Conservation (phyloP, 2,888 invertebrate genomes). For the Dicranocentrus wangi region DNA sequence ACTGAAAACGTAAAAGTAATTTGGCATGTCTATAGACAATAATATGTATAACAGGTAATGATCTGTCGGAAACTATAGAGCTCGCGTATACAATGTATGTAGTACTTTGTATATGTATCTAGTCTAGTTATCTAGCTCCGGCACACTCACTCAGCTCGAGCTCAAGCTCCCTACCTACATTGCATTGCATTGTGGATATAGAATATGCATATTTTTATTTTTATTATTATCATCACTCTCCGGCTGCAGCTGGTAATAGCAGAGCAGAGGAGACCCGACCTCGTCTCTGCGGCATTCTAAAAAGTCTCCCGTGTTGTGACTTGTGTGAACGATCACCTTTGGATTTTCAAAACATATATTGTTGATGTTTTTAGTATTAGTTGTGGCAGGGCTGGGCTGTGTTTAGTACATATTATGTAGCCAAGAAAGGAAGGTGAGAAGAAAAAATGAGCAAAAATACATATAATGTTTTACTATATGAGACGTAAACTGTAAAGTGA, state of each 20-base stretch:
- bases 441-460: neutral
- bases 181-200: neutral
- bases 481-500: no score
- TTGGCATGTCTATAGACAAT: no score
- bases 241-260: slow-evolving; percentile 22
- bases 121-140: neutral
- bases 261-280: neutral
- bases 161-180: neutral
- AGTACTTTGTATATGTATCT: neutral
- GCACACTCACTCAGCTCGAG: neutral
- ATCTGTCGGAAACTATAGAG: no score
- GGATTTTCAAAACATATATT: neutral
- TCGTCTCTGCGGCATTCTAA: slow-evolving; percentile 28
- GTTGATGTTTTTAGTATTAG: neutral
- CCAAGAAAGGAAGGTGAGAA: neutral
- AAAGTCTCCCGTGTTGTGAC: neutral
- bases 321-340: neutral
- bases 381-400: no score
- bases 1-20: no score
- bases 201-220: slow-evolving; percentile 2
- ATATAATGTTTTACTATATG: neutral
- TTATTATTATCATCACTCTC: slow-evolving; percentile 19
- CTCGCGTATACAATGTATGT: neutral
- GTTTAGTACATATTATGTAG: no score
- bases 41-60: no score